Conservation (phyloP, 2,113 vertebrate genomes). For the Pterocles burchelli region DNA sequence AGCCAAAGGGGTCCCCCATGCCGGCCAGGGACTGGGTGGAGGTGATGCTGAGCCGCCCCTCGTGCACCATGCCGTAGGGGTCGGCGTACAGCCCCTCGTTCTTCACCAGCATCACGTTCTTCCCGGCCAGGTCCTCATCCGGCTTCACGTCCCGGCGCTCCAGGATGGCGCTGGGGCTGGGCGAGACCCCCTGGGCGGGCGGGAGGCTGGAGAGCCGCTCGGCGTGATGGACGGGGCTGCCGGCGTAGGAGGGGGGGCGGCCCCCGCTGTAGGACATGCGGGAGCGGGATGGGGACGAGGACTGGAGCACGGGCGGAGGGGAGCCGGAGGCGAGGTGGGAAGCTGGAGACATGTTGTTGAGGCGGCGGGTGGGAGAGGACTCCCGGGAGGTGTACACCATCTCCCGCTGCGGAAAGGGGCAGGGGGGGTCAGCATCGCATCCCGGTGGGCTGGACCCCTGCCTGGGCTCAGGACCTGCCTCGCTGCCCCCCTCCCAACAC, state of each 20-base stretch:
- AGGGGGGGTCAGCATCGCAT: fast-evolving
- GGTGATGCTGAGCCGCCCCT: conserved; percentile 93
- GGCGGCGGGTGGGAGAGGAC: conserved; percentile 93
- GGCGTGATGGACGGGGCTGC: conserved; percentile 83
- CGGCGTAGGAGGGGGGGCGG: conserved; percentile 90
- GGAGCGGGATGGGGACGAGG: conserved; percentile 90
- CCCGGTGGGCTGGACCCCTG: fast-evolving
- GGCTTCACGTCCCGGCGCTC: conserved; percentile 97
- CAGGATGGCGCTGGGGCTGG: conserved; percentile 96
- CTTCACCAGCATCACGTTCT: conserved; percentile 93
- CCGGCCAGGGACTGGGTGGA: conserved; percentile 90
- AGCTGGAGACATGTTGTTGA: conserved; percentile 87
- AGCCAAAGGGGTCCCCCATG: conserved; percentile 90
- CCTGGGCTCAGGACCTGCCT: neutral
- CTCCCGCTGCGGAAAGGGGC: conserved; percentile 82
- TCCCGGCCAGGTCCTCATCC: conserved; percentile 90
- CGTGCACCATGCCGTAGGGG: conserved; percentile 92
- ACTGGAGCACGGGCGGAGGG: conserved; percentile 75
- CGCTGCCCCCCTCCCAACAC: neutral
- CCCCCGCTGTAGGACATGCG: conserved; percentile 92
- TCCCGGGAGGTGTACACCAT: conserved; percentile 96
- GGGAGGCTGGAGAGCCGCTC: conserved; percentile 79
- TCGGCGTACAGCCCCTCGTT: conserved; percentile 93
- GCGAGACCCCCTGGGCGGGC: conserved; percentile 82
- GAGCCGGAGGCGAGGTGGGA: conserved; percentile 73